Conservation (phyloP, 2,797 vertebrate species). For the Rousettus madagascariensis region DNA sequence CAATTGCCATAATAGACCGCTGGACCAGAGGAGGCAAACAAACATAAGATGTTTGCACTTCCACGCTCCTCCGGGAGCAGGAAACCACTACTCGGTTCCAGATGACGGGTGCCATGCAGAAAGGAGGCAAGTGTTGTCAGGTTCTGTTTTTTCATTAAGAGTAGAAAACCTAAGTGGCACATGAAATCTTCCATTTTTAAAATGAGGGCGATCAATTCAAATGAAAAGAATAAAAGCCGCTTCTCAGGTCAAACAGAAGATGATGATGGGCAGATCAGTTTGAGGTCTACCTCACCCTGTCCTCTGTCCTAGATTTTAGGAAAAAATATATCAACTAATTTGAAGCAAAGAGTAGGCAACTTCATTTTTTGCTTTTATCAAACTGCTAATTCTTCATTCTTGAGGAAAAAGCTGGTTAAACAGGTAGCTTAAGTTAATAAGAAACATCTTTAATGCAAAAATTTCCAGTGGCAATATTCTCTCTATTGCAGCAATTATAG, state of each 20-base stretch:
- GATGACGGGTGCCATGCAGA: neutral
- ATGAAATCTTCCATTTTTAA: neutral
- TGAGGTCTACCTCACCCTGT: neutral
- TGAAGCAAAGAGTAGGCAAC: conserved; percentile 14
- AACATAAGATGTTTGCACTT: neutral
- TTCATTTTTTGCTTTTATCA: neutral
- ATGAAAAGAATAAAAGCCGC: neutral
- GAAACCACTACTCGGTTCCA: neutral
- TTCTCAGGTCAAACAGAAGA: neutral
- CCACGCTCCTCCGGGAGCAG: neutral
- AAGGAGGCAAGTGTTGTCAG: neutral
- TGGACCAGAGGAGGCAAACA: neutral
- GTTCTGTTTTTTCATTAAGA: neutral
- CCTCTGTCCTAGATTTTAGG: neutral
- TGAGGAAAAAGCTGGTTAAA: conserved; percentile 3
- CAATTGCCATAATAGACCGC: neutral
- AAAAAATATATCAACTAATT: neutral
- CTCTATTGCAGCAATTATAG: neutral
- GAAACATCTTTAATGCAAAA: neutral
- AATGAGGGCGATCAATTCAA: conserved; percentile 1
- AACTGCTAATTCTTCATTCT: neutral
- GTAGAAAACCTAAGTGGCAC: neutral
- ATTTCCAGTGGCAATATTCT: neutral
- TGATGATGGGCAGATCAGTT: neutral
- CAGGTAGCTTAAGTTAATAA: neutral